Evolutionary conservation across 2,113 vertebrate genomes (phyloP).

Genomic region (Solea senegalensis): DNA sequence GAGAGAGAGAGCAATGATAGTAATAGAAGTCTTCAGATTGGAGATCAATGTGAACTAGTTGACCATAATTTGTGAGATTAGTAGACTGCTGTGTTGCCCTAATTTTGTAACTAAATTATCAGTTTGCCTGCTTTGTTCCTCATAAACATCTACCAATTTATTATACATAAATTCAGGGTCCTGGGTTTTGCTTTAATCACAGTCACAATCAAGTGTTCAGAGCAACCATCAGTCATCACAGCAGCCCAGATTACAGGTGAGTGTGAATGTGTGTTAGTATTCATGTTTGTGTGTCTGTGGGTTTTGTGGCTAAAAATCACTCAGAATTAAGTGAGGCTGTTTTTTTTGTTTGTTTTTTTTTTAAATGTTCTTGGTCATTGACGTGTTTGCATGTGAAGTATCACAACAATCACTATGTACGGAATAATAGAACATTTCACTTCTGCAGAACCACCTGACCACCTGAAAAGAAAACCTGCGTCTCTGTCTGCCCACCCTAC

Average conservation of each 20-base stretch:
- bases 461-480: conserved; percentile 2
- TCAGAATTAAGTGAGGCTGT: not conserved
- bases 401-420: not conserved
- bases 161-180: too few relatives aligned
- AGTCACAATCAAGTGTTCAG: conserved; percentile 49
- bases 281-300: conserved; percentile 19
- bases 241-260: conserved; percentile 42
- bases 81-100: too few relatives aligned
- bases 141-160: too few relatives aligned
- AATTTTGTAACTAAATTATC: too few relatives aligned
- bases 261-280: conserved; percentile 1
- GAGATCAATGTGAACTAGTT: too few relatives aligned
- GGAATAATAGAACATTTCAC: not conserved
- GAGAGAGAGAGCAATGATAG: too few relatives aligned
- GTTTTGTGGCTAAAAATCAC: conserved; percentile 15
- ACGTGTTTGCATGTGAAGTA: not conserved
- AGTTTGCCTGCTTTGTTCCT: too few relatives aligned
- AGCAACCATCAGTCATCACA: conserved; percentile 45
- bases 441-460: conserved; percentile 8
- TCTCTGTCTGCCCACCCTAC: conserved; percentile 39
- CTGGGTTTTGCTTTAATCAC: conserved; percentile 22
- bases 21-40: too few relatives aligned
- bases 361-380: not conserved
- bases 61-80: too few relatives aligned
- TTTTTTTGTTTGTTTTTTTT: conserved; percentile 19